Base-by-base conservation (phyloP, 1,140 invertebrate genomes). In the Drosophila chauvacae region DNA sequence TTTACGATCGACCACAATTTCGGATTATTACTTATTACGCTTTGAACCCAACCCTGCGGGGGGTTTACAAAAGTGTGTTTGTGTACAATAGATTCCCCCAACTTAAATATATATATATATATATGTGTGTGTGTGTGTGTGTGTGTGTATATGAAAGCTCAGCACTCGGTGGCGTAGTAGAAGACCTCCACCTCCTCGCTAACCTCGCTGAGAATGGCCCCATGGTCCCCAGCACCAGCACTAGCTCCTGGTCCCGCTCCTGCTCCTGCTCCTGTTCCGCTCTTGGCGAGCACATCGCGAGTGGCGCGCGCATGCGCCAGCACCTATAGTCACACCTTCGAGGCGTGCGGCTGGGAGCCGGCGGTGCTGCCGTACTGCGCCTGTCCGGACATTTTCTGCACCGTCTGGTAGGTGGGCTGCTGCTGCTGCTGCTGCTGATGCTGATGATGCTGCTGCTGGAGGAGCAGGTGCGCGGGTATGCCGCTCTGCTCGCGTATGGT, bases 291-390 rank as follows among this genome's bases (percentile, higher is more conserved):
- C 37, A 87, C 61, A 55, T 90, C 85, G 42, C 85, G 78, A 47
- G 85, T 77, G 70, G 78, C 86, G 86, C 85, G 85, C 85, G 86
- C 86, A 58, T 90, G 85, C 85, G 85, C 86, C 86, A 90, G 58
- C 78, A 83, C 91, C 91, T 92, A 92, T 91, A 92, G 91, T 92
- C 91, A 92, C 83, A 92, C 91, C 69, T 92, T 92, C 18, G 91
- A 92, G 18, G 91, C 90, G 39, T 92, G 91, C 51, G 87, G 91
- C 77, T 92, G 91, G 30, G 85, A 76, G 33, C 85, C 77, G 53
- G 74, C 65, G 33, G 58, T 60, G 72, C 74, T 77, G 63, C 86
- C 71, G 13, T 91, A 91, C 28, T 91, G 88, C 45, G 86, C 76
- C 55, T 74, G 48, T 39, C 74, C 39, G 10, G 71, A 48, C 45